Evolutionary conservation across 2,113 vertebrate species (phyloP), one percentile per base, ranked within the genome.

Genomic region (Varanus salvator): DNA sequence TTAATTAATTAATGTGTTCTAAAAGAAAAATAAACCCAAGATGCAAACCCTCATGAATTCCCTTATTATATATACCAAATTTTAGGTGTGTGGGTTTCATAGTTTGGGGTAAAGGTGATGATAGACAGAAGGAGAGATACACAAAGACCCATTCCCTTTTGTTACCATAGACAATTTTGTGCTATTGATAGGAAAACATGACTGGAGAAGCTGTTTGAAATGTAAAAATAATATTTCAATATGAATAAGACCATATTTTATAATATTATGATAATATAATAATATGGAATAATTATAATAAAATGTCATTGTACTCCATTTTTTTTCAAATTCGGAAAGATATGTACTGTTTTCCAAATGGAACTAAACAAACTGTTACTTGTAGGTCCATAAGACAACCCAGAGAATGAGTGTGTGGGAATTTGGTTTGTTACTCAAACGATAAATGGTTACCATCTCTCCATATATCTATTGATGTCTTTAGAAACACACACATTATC

Each of bases 331-430:
- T 34, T 34, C 29, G 81, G 9, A 81, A 23, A 52, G 71, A 27
- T 6, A 76, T 27, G 64, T 15, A 50, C 27, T 78, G 6, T 87
- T 86, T 92, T 93, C 85, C 60, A 86, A 91, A 89, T 21, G 78
- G 77, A 92, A 84, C 85, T 57, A 27, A 91, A 72, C 0, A 86
- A 89, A 86, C 71, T 31, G 31, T 69, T 87, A 17, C 19, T 88
- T 91, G 71, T 54, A 88, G 38, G 44, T 15, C 60, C 66, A 89
- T 27, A 84, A 21, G 87, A 50, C 2, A 88, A 25, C 69, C 75
- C 81, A 86, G 78, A 91, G 77, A 25, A 90, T 50, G 29, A 87
- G 87, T 60, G 85, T 12, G 21, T 25, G n/a, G 89, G 54, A 87
- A 3, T 29, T n/a, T n/a, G 84, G 82, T 60, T 88, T 9, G 23